These are phyloP conservation scores for Delphinapterus leucas DNA, from an alignment of 2,113 vertebrate genomes.

Conservation along the genomic window DNA sequence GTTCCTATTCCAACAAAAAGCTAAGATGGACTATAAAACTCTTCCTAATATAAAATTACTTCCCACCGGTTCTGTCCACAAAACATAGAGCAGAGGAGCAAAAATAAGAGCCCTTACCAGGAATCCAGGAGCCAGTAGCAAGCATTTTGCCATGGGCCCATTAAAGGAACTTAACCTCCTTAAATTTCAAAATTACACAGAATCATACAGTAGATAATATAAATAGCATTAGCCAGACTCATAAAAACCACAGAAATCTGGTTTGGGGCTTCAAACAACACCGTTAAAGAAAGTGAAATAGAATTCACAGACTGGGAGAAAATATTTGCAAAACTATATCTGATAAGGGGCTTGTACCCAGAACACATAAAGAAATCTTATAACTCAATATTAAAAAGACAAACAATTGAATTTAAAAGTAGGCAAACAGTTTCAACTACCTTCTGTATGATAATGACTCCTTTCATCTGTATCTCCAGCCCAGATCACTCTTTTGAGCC, in stretches of 20 bases:
- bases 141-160: not conserved
- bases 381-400: not conserved
- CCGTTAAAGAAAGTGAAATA: not conserved
- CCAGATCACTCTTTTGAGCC: not conserved
- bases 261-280: not conserved
- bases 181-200: not conserved
- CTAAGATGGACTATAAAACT: not conserved
- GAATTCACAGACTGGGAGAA: not conserved
- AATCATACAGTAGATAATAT: not conserved
- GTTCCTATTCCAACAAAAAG: not conserved
- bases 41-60: not conserved
- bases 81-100: not conserved
- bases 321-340: not conserved
- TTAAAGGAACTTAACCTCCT: not conserved
- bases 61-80: not conserved
- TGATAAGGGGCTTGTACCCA: not conserved
- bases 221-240: not conserved
- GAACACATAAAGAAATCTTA: not conserved
- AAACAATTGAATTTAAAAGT: not conserved
- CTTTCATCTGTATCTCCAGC: not conserved
- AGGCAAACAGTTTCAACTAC: not conserved
- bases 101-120: not conserved
- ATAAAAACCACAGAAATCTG: not conserved
- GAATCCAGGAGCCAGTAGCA: not conserved
- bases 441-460: not conserved